A percentile compares a stretch with the other conserved stretches of the same genome.
Evolutionary conservation across 2,888 invertebrate genomes (phyloP).

Genomic region (Panzeria rudis): DNA sequence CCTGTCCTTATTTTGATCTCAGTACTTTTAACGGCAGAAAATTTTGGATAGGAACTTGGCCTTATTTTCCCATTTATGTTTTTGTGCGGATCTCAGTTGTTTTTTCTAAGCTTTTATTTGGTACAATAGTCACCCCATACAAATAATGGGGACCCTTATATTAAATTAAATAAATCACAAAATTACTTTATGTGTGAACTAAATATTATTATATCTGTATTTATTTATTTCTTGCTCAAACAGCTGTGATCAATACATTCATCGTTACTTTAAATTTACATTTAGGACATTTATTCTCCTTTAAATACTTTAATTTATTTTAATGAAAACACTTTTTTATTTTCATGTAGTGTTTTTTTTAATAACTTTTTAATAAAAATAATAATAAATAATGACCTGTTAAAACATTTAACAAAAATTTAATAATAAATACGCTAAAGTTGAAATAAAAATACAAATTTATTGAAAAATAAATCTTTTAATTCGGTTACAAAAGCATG

Average conservation of each 20-base stretch:
- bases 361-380: constrained; percentile 40
- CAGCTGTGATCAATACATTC: constrained; percentile 57
- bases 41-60: too few relatives aligned
- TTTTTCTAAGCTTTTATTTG: too few relatives aligned
- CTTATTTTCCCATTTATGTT: too few relatives aligned
- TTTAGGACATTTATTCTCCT: neutral
- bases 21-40: too few relatives aligned
- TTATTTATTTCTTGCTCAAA: neutral
- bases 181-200: too few relatives aligned
- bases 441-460: constrained; percentile 8
- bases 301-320: neutral
- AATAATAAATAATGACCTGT: constrained; percentile 68
- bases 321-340: neutral
- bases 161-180: too few relatives aligned
- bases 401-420: constrained; percentile 63
- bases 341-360: constrained; percentile 2
- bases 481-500: constrained; percentile 49
- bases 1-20: too few relatives aligned
- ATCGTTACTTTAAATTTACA: constrained; percentile 13
- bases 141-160: too few relatives aligned
- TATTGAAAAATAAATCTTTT: constrained; percentile 54
- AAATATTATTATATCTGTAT: neutral
- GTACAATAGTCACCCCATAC: too few relatives aligned
- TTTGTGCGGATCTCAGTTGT: too few relatives aligned
- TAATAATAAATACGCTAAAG: constrained; percentile 50